These are phyloP conservation scores for Chelonus insularis DNA, from an alignment of 1,140 invertebrate genomes.

Conservation along the genomic window DNA sequence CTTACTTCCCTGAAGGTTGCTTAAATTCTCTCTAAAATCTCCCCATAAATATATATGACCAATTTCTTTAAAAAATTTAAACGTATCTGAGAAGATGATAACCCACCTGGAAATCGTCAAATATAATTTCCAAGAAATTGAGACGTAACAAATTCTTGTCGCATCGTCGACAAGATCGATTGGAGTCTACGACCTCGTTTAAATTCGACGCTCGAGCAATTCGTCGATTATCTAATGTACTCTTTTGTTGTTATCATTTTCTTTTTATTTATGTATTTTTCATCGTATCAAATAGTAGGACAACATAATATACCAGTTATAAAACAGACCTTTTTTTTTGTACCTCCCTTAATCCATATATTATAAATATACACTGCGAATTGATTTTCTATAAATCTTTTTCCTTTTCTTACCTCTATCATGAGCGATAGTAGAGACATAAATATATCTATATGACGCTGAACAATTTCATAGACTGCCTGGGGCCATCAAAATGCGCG, in stretches of 20 bases:
- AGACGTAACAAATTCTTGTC: constrained; percentile 12
- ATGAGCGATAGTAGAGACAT: background rate
- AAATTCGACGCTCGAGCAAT: constrained; percentile 18
- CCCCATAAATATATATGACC: too few relatives aligned
- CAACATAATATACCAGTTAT: background rate
- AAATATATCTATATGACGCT: constrained; percentile 6
- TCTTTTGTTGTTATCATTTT: background rate
- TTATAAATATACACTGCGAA: too few relatives aligned
- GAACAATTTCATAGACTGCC: constrained; percentile 12
- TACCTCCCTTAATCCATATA: background rate
- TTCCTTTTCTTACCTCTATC: background rate
- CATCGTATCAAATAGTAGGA: constrained; percentile 7
- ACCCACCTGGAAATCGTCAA: constrained; percentile 1
- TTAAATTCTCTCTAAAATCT: too few relatives aligned
- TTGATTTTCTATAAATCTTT: constrained; percentile 54
- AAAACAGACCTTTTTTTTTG: background rate
- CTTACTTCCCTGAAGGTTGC: too few relatives aligned
- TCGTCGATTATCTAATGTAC: constrained; percentile 8
- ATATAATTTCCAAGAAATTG: constrained; percentile 11
- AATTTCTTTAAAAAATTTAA: too few relatives aligned
- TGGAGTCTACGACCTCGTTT: constrained; percentile 6
- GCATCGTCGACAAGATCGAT: constrained; percentile 9
- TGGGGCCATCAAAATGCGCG: constrained; percentile 15
- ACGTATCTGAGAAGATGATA: background rate
- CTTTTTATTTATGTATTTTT: constrained; percentile 10